A percentile compares a stretch with the other conserved stretches of the same genome.
phyloP scores from a whole-genome alignment of 2,888 invertebrate genomes.

The Cerceris ruficornis region DNA sequence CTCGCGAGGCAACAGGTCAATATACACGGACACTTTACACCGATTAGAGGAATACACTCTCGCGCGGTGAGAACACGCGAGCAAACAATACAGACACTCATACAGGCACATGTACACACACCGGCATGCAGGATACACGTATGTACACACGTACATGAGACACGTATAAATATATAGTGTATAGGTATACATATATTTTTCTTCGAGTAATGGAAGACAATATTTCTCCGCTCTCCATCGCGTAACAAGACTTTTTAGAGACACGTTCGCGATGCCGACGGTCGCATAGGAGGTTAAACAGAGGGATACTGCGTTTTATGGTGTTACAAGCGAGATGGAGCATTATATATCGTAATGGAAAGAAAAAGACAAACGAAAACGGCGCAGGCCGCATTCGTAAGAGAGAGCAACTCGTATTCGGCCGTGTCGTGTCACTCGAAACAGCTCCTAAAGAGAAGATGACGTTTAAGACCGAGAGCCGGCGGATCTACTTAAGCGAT shows the following conservation, averaged over 20 bases:
- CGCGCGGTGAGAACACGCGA: not conserved
- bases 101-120: slow-evolving; percentile 9
- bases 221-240: slow-evolving; percentile 77
- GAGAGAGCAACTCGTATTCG: not conserved
- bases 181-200: slow-evolving; percentile 70
- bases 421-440: slow-evolving; percentile 8
- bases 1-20: slow-evolving; percentile 32
- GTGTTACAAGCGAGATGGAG: too few species aligned
- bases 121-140: slow-evolving; percentile 2
- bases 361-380: slow-evolving; percentile 6
- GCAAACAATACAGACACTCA: slow-evolving; percentile 10
- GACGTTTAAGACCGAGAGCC: slow-evolving; percentile 1
- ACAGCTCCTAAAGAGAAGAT: slow-evolving; percentile 17
- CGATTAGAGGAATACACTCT: not conserved
- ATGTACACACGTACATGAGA: slow-evolving; percentile 23
- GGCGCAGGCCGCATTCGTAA: slow-evolving; percentile 1
- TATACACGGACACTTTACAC: slow-evolving; percentile 19
- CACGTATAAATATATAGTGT: slow-evolving; percentile 47
- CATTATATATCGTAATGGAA: too few species aligned
- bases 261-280: slow-evolving; percentile 11
- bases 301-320: not conserved
- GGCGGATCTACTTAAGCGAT: slow-evolving; percentile 32
- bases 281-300: slow-evolving; percentile 1
- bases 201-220: slow-evolving; percentile 79
- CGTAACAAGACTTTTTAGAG: slow-evolving; percentile 53